Evolutionary conservation across 2,888 invertebrate genomes (phyloP).

Genomic region (Calameuta idolon): DNA sequence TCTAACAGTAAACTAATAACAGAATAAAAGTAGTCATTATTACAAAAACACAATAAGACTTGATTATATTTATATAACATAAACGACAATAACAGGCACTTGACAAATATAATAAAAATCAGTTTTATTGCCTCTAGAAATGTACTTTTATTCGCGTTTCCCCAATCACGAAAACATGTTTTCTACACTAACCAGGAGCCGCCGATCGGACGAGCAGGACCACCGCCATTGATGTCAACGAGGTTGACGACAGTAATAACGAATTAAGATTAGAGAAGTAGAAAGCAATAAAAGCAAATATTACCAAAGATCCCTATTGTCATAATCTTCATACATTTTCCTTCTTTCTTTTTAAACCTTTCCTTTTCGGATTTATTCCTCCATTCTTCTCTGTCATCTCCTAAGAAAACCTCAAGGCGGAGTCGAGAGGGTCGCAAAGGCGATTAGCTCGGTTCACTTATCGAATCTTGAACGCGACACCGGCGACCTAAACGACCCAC

Average conservation of each 20-base stretch:
- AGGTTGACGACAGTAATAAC: constrained; percentile 2
- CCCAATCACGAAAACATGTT: constrained; percentile 37
- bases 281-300: not conserved
- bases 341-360: not conserved
- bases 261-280: constrained; percentile 13
- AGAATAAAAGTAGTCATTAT: not conserved
- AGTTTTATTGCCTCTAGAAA: not conserved
- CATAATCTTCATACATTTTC: not conserved
- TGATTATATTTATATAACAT: not conserved
- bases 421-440: not conserved
- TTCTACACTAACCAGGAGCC: constrained; percentile 19
- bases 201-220: not conserved
- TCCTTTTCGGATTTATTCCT: not conserved
- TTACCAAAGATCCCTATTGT: not conserved
- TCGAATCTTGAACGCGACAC: constrained; percentile 31
- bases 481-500: constrained; percentile 45
- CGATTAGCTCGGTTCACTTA: constrained; percentile 23
- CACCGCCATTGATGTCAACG: constrained; percentile 19
- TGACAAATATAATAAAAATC: not conserved
- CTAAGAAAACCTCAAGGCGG: not conserved
- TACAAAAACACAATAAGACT: not conserved
- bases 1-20: not conserved
- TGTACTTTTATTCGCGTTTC: not conserved
- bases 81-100: not conserved
- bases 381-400: not conserved